Evolutionary conservation across 2,888 invertebrate genomes (phyloP).

Genomic region (Dermolepida albohirtum): DNA sequence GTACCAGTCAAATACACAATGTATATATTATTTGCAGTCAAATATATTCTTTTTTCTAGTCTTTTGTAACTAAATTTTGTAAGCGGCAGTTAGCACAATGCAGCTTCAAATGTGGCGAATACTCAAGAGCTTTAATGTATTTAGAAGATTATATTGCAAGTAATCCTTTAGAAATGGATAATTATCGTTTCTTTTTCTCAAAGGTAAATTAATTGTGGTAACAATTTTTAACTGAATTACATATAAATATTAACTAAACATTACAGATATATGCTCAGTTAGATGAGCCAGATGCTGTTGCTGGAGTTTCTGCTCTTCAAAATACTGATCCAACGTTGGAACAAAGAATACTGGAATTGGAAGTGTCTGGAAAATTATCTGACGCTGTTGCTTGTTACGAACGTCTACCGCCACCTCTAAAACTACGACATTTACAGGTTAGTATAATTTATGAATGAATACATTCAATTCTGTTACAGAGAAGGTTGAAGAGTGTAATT

Average conservation of each 20-base stretch:
- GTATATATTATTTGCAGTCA: too few species aligned
- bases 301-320: slow-evolving; percentile 82
- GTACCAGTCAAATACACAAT: too few species aligned
- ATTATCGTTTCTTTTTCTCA: slow-evolving; percentile 74
- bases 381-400: slow-evolving; percentile 93
- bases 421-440: slow-evolving; percentile 65
- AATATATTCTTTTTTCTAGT: slow-evolving; percentile 24
- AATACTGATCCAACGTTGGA: slow-evolving; percentile 81
- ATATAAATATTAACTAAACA: slow-evolving; percentile 32
- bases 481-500: too few species aligned
- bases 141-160: slow-evolving; percentile 78
- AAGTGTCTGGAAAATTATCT: slow-evolving; percentile 83
- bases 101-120: slow-evolving; percentile 80
- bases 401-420: slow-evolving; percentile 72
- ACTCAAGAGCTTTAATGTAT: slow-evolving; percentile 80
- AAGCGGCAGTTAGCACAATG: slow-evolving; percentile 77
- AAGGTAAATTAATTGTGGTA: slow-evolving; percentile 58
- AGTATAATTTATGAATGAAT: background rate
- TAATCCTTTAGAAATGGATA: slow-evolving; percentile 68
- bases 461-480: slow-evolving; percentile 26
- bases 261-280: slow-evolving; percentile 83
- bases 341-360: slow-evolving; percentile 86
- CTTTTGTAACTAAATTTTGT: slow-evolving; percentile 65
- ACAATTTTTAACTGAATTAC: background rate
- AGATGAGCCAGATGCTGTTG: slow-evolving; percentile 91